Evolutionary conservation across 1,140 invertebrate genomes (phyloP), one percentile per base, ranked within the genome.

Genomic region (Antheraea pernyi): DNA sequence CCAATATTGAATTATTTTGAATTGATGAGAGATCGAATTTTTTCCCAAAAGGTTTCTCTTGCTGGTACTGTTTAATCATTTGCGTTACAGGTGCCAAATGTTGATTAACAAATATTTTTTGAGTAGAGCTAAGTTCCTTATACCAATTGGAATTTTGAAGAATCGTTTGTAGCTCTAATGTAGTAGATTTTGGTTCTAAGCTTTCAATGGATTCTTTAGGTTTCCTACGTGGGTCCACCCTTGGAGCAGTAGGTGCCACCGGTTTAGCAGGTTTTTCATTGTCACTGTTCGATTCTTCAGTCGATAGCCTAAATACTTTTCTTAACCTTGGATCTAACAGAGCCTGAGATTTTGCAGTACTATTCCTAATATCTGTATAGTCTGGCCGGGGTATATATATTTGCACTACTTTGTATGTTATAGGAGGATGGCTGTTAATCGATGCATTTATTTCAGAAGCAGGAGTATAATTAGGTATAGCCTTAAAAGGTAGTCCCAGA

Each of bases 401-500:
- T 6, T 94, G 84, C 46, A 94, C 67, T 30, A 96, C 93, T 82
- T 95, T 95, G 91, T 96, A 97, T 0, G 87, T 75, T 39, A 97
- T 95, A 0, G 95, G 95, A 0, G 95, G 94, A 90, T 97, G 97
- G 63, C 95, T 96, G 37, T 94, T 95, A 39, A 97, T 93, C 11
- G 96, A 97, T 7, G 96, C 97, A 81, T 97, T 95, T 67, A 98
- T 97, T 92, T 98, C 97, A 0, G 95, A 96, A 39, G 97, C 97
- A 3, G 97, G 96, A 18, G 95, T 94, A 75, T 97, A 97, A 70
- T 96, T 95, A 16, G 95, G 95, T 58, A 95, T 94, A 0, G 96
- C 95, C 84, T 97, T 96, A 75, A 97, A 97, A 1, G 96, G 96
- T 66, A 96, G 80, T 37, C 93, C 93, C 70, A 96, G 82, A n/a